These are phyloP conservation scores for Mythimna vitellina DNA, from an alignment of 2,888 invertebrate genomes.

Conservation along the genomic window DNA sequence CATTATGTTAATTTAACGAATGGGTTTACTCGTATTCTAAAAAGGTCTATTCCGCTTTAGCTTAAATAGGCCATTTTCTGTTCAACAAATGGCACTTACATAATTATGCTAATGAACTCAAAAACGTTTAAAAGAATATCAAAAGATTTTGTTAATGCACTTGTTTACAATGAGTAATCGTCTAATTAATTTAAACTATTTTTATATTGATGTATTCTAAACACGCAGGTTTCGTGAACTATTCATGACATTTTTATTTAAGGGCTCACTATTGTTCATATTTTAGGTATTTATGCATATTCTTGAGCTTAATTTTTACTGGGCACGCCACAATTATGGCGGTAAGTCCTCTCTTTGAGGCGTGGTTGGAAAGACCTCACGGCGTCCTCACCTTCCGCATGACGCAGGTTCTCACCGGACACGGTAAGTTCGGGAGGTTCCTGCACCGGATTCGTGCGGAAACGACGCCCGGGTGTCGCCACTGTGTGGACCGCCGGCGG, in stretches of 20 bases:
- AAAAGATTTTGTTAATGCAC: not conserved
- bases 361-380: too few relatives aligned
- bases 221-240: not conserved
- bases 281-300: conserved; percentile 8
- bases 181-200: not conserved
- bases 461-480: too few relatives aligned
- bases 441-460: too few relatives aligned
- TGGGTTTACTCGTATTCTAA: not conserved
- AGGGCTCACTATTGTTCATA: conserved; percentile 7
- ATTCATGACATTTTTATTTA: not conserved
- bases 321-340: too few relatives aligned
- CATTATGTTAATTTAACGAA: not conserved
- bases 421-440: too few relatives aligned
- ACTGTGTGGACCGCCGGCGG: too few relatives aligned
- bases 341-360: too few relatives aligned
- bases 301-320: not conserved
- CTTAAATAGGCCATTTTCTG: not conserved
- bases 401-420: too few relatives aligned
- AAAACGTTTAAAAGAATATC: not conserved
- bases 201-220: not conserved
- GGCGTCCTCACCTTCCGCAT: too few relatives aligned
- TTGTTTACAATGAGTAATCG: conserved; percentile 11
- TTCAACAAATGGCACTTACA: not conserved
- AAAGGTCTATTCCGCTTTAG: not conserved
- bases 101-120: not conserved